phyloP scores from a whole-genome alignment of 2,797 vertebrate species.

The Catostomus latipinnis region DNA sequence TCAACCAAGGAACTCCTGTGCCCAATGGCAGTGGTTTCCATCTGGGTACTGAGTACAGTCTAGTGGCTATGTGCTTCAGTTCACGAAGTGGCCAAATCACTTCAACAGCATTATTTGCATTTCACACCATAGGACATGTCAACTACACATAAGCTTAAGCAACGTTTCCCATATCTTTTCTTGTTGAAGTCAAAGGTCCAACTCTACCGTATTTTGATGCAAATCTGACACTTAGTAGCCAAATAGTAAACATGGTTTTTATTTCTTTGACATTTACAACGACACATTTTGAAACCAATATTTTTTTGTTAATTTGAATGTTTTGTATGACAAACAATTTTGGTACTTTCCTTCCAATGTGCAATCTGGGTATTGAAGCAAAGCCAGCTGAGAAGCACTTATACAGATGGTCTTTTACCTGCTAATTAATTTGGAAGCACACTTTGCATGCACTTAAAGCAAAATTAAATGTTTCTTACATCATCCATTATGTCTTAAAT shows the following conservation, averaged over 20 bases:
- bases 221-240: background rate
- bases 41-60: no score
- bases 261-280: no score
- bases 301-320: background rate
- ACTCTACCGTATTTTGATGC: background rate
- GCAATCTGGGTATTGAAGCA: background rate
- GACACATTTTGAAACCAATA: background rate
- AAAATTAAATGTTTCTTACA: slow-evolving; percentile 17
- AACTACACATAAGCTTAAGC: background rate
- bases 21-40: no score
- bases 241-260: background rate
- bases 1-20: no score
- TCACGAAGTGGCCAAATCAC: no score
- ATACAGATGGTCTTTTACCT: slow-evolving; percentile 20
- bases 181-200: background rate
- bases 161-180: no score
- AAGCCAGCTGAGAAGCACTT: background rate
- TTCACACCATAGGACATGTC: background rate
- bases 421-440: slow-evolving; percentile 26
- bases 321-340: background rate
- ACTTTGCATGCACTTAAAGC: slow-evolving; percentile 20
- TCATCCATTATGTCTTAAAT: background rate
- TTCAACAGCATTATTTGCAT: background rate
- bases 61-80: no score
- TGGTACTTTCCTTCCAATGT: background rate